Percentiles rank a stretch among this genome's conserved stretches.
Conservation (phyloP, 2,888 invertebrate species). For the Deilephila porcellus region DNA sequence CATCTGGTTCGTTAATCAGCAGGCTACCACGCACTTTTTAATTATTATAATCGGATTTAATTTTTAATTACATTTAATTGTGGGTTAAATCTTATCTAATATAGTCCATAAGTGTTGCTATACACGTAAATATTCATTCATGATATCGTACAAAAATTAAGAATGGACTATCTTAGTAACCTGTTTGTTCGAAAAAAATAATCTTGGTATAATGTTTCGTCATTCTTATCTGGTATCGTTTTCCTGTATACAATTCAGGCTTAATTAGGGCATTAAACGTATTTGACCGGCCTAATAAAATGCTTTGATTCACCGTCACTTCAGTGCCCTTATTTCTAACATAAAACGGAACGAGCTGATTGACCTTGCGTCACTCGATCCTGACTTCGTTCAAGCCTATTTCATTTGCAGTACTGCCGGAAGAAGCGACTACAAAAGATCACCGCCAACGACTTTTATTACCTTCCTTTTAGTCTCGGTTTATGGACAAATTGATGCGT, state of each 20-base stretch:
- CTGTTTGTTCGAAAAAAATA: too few relatives aligned
- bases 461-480: slow-evolving; percentile 42
- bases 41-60: too few relatives aligned
- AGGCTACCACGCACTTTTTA: too few relatives aligned
- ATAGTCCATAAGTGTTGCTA: too few relatives aligned
- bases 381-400: slow-evolving; percentile 37
- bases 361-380: slow-evolving; percentile 42
- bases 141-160: too few relatives aligned
- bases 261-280: slow-evolving; percentile 29
- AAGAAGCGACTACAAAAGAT: slow-evolving; percentile 47
- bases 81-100: too few relatives aligned
- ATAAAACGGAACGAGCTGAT: slow-evolving; percentile 44
- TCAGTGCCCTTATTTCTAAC: slow-evolving; percentile 37
- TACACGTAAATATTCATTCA: too few relatives aligned
- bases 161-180: too few relatives aligned
- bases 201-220: too few relatives aligned
- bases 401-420: slow-evolving; percentile 39
- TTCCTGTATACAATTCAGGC: slow-evolving; percentile 31
- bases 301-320: slow-evolving; percentile 26
- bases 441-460: slow-evolving; percentile 44
- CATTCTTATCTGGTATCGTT: neutral
- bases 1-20: too few relatives aligned
- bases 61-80: too few relatives aligned
- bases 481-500: slow-evolving; percentile 51
- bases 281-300: slow-evolving; percentile 24